Evolutionary conservation across 2,113 vertebrate species (phyloP), one percentile per base, ranked within the genome.

Genomic region (Acrocephalus arundinaceus): DNA sequence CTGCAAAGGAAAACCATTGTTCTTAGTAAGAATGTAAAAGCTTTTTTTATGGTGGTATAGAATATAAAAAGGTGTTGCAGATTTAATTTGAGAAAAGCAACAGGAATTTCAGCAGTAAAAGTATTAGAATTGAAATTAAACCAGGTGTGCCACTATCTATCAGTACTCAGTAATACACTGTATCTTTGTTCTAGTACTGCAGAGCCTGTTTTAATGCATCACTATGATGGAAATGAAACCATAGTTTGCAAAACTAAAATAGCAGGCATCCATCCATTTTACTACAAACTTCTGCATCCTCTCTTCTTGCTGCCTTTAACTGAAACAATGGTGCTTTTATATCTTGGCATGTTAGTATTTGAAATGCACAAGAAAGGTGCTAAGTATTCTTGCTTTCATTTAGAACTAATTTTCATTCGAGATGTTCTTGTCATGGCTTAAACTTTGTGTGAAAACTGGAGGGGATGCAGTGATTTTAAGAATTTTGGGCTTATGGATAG

Each of bases 381-480:
- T 92, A 91, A 93, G 66, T 94, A 68, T 78, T 90, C 67, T 93
- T 86, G 31, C 41, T 97, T 96, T 93, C 65, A 45, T 91, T 91
- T 91, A 43, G 77, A 79, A 90, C 22, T 91, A 59, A 55, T 93
- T 91, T 96, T 94, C 72, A 76, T 94, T 95, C 4, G 49, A 93
- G 35, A 41, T 92, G 51, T 71, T 96, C 74, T 89, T 92, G 70
- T 78, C 54, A 55, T 89, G 71, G 57, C 46, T 93, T 89, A 46
- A 80, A 55, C 23, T 85, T 78, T 13, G 13, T 88, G 73, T 85
- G 73, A 82, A 93, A 91, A 90, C 46, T 55, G 68, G 45, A 89
- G 24, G 13, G 78, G 33, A 55, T 82, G 43, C 21, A 79, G 61
- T 66, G n/a, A 91, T 94, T 91, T 85, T 91, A 82, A 82, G 43